A percentile compares a stretch with the other conserved stretches of the same genome.
These are phyloP conservation scores for Drosophila tani DNA, from an alignment of 1,140 invertebrate genomes.

Conservation along the genomic window DNA sequence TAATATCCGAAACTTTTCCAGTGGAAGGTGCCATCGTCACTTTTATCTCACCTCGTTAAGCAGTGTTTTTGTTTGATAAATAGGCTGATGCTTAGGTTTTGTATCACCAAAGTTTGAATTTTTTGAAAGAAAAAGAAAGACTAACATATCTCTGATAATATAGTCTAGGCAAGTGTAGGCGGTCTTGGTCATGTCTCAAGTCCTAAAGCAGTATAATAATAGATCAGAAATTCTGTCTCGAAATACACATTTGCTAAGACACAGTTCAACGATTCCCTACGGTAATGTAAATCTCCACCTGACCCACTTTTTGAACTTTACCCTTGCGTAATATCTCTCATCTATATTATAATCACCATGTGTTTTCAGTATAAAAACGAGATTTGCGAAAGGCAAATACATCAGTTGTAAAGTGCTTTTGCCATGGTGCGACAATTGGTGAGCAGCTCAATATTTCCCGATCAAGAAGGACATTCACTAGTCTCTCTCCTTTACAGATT, in stretches of 20 bases:
- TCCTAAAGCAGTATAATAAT: background rate
- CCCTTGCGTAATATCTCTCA: constrained; percentile 19
- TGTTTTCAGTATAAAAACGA: constrained; percentile 44
- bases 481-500: constrained; percentile 19
- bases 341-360: constrained; percentile 41
- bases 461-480: background rate
- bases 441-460: background rate
- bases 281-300: constrained; percentile 4
- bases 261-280: constrained; percentile 7
- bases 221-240: background rate
- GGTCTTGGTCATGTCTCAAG: background rate
- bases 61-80: too few species aligned
- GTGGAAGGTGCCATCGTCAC: too few species aligned
- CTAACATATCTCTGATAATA: background rate
- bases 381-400: background rate
- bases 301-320: constrained; percentile 21
- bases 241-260: background rate
- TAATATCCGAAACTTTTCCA: too few species aligned
- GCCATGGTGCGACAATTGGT: constrained; percentile 42
- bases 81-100: too few species aligned
- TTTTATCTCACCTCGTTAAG: too few species aligned
- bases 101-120: background rate
- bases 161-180: background rate
- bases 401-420: constrained; percentile 27
- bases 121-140: background rate